phyloP scores from a whole-genome alignment of 2,113 vertebrate species.

The Lampris incognitus region DNA sequence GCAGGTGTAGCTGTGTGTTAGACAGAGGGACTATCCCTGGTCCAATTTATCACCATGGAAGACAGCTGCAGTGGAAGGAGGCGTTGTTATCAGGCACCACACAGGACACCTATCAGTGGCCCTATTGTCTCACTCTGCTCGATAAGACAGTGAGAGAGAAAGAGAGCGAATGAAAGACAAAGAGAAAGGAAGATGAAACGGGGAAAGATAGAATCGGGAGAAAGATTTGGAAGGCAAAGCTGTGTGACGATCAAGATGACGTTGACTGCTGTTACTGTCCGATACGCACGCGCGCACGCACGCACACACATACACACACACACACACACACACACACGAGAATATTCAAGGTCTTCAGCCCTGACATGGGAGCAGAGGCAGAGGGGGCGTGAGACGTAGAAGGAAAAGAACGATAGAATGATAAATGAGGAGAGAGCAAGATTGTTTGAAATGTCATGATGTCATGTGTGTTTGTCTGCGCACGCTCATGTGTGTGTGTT shows the following conservation, averaged over 20 bases:
- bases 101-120: slow-evolving; percentile 67
- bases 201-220: slow-evolving; percentile 27
- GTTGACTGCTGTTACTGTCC: neutral
- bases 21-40: neutral
- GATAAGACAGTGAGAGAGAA: slow-evolving; percentile 46
- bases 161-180: neutral
- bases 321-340: neutral
- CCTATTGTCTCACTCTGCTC: slow-evolving; percentile 58
- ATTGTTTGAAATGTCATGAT: no score
- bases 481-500: no score
- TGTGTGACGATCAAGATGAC: neutral
- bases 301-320: neutral
- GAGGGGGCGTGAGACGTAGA: neutral
- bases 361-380: neutral
- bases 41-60: slow-evolving; percentile 41
- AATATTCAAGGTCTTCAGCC: no score
- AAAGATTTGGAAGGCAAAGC: neutral
- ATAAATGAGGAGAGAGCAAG: no score
- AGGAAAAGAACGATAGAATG: no score
- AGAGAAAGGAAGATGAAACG: neutral
- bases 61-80: slow-evolving; percentile 45
- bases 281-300: neutral
- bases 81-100: slow-evolving; percentile 57
- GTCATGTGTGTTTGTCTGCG: no score
- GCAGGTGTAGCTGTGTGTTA: neutral